phyloP scores from a whole-genome alignment of 1,140 invertebrate genomes.

The Tetramorium alpestre region DNA sequence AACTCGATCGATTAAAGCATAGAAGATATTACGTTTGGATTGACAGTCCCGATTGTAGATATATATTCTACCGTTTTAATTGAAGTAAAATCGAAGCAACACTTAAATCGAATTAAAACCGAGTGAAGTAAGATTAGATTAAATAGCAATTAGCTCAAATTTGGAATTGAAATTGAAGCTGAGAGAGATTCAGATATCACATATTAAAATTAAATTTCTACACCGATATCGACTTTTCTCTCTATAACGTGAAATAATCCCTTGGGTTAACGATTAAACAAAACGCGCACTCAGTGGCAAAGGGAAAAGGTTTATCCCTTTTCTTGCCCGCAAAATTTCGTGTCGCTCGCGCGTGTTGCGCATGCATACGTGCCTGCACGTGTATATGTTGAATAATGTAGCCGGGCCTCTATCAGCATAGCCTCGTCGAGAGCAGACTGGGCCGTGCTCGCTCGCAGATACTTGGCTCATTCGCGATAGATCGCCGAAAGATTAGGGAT shows the following conservation, averaged over 20 bases:
- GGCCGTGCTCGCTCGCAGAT: slow-evolving; percentile 72
- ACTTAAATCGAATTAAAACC: background rate
- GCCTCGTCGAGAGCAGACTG: slow-evolving; percentile 67
- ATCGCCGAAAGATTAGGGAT: slow-evolving; percentile 81
- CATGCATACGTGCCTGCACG: background rate
- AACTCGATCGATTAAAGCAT: slow-evolving; percentile 25
- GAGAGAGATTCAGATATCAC: background rate
- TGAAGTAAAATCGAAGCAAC: background rate
- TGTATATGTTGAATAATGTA: slow-evolving; percentile 72
- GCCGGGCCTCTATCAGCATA: slow-evolving; percentile 74
- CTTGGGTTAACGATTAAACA: background rate
- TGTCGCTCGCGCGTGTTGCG: background rate
- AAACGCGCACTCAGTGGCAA: background rate
- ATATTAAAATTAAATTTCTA: background rate
- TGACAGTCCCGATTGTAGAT: slow-evolving; percentile 1
- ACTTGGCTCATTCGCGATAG: slow-evolving; percentile 83
- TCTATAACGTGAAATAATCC: background rate
- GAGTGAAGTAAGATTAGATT: background rate
- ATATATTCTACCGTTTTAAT: background rate
- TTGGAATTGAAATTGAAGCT: background rate
- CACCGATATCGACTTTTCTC: background rate
- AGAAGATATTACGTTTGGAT: slow-evolving; percentile 35
- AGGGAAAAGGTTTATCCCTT: background rate
- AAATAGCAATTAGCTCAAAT: background rate
- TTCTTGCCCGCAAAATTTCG: background rate